These are phyloP conservation scores for Proterorhinus semilunaris DNA, from an alignment of 2,113 vertebrate genomes.

Conservation along the genomic window DNA sequence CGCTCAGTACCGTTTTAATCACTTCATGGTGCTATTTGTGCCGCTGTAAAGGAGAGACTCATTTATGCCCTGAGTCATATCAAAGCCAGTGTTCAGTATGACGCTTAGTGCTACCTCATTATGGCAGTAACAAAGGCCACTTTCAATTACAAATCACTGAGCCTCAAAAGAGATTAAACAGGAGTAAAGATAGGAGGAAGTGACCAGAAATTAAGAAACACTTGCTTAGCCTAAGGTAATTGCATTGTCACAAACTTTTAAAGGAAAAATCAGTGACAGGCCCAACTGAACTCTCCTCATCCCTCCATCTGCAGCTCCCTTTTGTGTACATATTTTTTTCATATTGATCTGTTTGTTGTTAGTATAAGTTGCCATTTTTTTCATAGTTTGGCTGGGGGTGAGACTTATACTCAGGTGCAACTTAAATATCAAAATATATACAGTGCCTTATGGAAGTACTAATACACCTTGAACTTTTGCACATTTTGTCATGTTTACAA, in stretches of 20 bases:
- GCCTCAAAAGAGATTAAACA: slow-evolving; percentile 22
- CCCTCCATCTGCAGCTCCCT: too few relatives aligned
- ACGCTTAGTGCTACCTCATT: neutral
- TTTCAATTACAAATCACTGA: slow-evolving; percentile 28
- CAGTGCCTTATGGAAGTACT: too few relatives aligned
- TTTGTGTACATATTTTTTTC: too few relatives aligned
- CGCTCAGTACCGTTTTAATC: slow-evolving; percentile 23
- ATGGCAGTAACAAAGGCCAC: slow-evolving; percentile 30
- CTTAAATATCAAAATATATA: too few relatives aligned
- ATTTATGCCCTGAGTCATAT: slow-evolving; percentile 26
- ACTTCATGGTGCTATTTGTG: slow-evolving; percentile 25
- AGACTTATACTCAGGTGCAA: too few relatives aligned
- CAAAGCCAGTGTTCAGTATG: slow-evolving; percentile 18
- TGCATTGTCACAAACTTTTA: slow-evolving; percentile 23
- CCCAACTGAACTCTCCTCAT: too few relatives aligned
- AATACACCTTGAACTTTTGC: too few relatives aligned
- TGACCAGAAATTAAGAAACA: slow-evolving; percentile 26
- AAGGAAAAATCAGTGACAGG: neutral
- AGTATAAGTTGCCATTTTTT: too few relatives aligned
- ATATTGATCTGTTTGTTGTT: too few relatives aligned
- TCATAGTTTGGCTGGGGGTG: too few relatives aligned
- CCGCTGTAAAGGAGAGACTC: slow-evolving; percentile 16
- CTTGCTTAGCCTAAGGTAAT: slow-evolving; percentile 27
- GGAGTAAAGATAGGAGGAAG: slow-evolving; percentile 17
- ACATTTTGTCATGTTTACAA: too few relatives aligned